Base-by-base conservation (phyloP, 2,797 vertebrate genomes). In the Yasuhikotakia modesta region DNA sequence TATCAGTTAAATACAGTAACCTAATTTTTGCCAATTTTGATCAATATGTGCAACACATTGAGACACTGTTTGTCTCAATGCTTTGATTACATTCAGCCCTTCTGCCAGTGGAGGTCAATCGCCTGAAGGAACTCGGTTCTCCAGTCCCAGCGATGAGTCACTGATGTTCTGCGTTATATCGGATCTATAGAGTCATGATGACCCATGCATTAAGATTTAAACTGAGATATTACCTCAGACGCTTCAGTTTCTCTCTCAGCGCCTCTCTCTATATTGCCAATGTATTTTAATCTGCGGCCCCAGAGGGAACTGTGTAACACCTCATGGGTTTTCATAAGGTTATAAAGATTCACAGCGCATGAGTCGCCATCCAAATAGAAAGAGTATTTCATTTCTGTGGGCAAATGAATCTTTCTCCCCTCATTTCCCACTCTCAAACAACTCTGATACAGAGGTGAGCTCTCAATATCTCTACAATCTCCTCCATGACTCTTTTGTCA, bases 241-340 rank as follows among this genome's bases (percentile, higher is more conserved):
- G 57, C 27, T 73, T 64, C 55, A 50, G 46, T 39, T 53, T 67
- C 45, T 45, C 64, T 70, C 70, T 55, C 67, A 64, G 58, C 11
- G 19, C n/a, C 35, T 55, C 32, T 30, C 66, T 2, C 13, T 78
- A 70, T 78, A 74, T 74, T 82, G 75, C 64, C 70, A 66, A 60
- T 65, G 63, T 74, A 78, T 63, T 78, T 72, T 75, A 60, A 45
- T 79, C 60, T 72, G 71, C n/a, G 19, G 50, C 53, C 67, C 27
- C 72, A 81, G n/a, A 79, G 70, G 46, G 57, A 78, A 30, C 53
- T 27, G 53, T 58, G 65, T 64, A 65, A 70, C 80, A 78, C 70
- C 76, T 82, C 80, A 82, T 74, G 70, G 65, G 57, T 74, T 82
- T 82, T 74, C 70, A 78, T 64, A 73, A 78, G 70, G 64, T 68